A percentile compares a stretch with the other conserved stretches of the same genome.
Evolutionary conservation across 2,888 invertebrate genomes (phyloP).

Genomic region (Erannis defoliaria): DNA sequence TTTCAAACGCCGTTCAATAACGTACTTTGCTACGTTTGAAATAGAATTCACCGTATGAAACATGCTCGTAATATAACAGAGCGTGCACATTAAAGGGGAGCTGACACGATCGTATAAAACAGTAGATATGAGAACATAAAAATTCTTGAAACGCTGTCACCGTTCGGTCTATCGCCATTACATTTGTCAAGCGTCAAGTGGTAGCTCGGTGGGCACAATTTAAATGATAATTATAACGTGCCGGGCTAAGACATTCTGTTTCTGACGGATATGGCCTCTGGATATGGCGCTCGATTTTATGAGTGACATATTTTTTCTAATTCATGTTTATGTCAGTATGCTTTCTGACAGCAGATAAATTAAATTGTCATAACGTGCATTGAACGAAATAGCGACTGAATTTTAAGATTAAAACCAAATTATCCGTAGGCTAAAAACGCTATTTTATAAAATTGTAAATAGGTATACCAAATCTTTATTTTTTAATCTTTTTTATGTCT

Average conservation of each 20-base stretch:
- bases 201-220: constrained; percentile 81
- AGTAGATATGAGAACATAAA: constrained; percentile 84
- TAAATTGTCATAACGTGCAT: constrained; percentile 1
- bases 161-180: constrained; percentile 79
- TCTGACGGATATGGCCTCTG: constrained; percentile 54
- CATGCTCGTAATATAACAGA: constrained; percentile 44
- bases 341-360: constrained; percentile 14
- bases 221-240: constrained; percentile 84
- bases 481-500: too few species aligned
- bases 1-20: constrained; percentile 29
- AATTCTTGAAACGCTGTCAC: constrained; percentile 81
- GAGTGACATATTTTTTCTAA: constrained; percentile 28
- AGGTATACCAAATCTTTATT: too few species aligned
- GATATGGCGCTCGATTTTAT: constrained; percentile 53
- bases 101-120: constrained; percentile 80
- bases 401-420: too few species aligned
- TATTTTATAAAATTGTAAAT: too few species aligned
- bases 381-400: background rate
- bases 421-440: too few species aligned
- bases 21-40: constrained; percentile 39
- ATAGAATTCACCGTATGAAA: constrained; percentile 23
- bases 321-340: constrained; percentile 21
- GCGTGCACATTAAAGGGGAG: constrained; percentile 68
- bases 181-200: constrained; percentile 84
- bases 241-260: constrained; percentile 45